These are phyloP conservation scores for Microplitis mediator DNA, from an alignment of 1,140 invertebrate species.

Conservation along the genomic window DNA sequence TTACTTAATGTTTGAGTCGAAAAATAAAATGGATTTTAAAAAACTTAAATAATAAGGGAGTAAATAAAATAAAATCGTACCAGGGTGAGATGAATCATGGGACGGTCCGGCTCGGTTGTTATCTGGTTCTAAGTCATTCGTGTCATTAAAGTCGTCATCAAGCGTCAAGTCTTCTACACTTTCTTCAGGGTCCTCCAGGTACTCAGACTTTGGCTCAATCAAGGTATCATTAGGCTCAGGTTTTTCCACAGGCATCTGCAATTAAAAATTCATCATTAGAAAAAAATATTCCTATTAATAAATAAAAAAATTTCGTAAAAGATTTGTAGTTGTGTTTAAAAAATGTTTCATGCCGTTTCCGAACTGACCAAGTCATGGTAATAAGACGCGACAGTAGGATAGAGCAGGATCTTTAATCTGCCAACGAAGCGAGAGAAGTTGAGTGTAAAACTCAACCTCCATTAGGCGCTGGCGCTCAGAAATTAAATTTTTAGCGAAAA, in stretches of 20 bases:
- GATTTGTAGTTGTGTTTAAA: not conserved
- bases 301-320: conserved; percentile 1
- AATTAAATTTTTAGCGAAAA: not conserved
- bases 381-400: conserved; percentile 51
- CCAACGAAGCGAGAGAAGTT: conserved; percentile 54
- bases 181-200: conserved; percentile 76
- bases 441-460: conserved; percentile 26
- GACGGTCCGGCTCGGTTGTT: conserved; percentile 61
- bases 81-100: conserved; percentile 61
- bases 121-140: conserved; percentile 69
- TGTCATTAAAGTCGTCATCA: conserved; percentile 74
- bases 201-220: conserved; percentile 79
- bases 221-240: conserved; percentile 61
- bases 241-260: conserved; percentile 58
- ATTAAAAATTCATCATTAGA: conserved; percentile 22
- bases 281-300: not conserved
- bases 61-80: conserved; percentile 47
- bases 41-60: too few species aligned
- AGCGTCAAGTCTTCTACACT: conserved; percentile 82
- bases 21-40: too few species aligned
- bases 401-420: conserved; percentile 46
- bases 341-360: conserved; percentile 54
- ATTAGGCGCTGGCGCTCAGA: conserved; percentile 49
- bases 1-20: too few species aligned
- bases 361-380: conserved; percentile 41